These are phyloP conservation scores for Pelodiscus sinensis DNA, from an alignment of 2,113 vertebrate genomes.

Conservation along the genomic window DNA sequence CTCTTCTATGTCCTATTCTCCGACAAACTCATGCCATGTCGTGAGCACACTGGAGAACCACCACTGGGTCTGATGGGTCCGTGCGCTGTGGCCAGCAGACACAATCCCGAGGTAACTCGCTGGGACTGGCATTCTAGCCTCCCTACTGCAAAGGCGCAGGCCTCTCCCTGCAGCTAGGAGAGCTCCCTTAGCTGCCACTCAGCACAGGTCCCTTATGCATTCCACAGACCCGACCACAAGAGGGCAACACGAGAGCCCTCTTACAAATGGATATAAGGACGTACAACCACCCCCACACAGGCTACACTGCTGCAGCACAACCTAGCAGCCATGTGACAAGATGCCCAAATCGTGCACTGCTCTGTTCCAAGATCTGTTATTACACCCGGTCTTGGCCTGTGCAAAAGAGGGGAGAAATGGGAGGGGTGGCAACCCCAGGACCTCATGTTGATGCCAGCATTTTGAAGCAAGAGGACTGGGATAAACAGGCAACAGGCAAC, in stretches of 20 bases:
- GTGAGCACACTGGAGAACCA: neutral
- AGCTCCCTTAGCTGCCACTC: neutral
- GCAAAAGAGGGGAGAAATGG: accelerated
- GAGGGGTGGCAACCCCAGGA: accelerated
- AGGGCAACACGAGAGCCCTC: neutral
- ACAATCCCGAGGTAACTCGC: neutral
- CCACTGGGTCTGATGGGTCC: neutral
- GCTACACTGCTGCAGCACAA: no score
- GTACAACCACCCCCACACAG: accelerated
- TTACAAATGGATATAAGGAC: neutral
- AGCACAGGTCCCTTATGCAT: accelerated
- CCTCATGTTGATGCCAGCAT: neutral
- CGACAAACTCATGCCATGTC: neutral
- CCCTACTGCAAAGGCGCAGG: neutral
- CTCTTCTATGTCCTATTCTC: neutral
- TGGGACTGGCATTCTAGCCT: neutral
- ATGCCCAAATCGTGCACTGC: neutral
- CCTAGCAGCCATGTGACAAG: neutral
- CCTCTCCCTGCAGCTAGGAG: neutral
- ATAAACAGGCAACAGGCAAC: accelerated
- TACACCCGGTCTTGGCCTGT: neutral
- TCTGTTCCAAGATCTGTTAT: neutral
- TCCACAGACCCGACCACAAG: neutral
- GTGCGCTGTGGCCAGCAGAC: neutral
- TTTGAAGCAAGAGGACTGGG: accelerated